A percentile compares a stretch with the other conserved stretches of the same genome.
Conservation (phyloP, 2,888 invertebrate species). For the Limnephilus marmoratus region DNA sequence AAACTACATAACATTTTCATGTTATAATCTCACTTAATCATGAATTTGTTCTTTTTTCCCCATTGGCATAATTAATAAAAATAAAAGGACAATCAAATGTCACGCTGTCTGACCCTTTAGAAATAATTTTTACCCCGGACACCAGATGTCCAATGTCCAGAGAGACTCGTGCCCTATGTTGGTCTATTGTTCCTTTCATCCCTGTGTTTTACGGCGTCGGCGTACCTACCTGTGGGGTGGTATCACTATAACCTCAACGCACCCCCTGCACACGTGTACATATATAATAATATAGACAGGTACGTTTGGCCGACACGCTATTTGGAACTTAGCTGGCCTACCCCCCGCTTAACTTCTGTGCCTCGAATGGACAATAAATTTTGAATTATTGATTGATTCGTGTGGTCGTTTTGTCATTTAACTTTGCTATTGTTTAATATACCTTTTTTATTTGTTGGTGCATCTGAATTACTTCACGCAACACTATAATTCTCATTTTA, state of each 20-base stretch:
- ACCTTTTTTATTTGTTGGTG: not conserved
- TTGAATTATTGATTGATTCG: not conserved
- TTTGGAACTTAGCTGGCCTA: not conserved
- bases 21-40: not conserved
- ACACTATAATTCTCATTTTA: not conserved
- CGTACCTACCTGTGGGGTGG: not conserved
- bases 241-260: not conserved
- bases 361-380: not conserved
- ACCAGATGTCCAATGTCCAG: constrained; percentile 11
- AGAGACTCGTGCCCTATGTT: not conserved
- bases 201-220: not conserved
- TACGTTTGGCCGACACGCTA: not conserved
- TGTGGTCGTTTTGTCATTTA: not conserved
- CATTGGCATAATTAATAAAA: not conserved
- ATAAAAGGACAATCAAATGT: not conserved
- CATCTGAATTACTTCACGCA: not conserved
- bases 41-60: not conserved
- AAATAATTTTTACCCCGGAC: not conserved
- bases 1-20: not conserved
- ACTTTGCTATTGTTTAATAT: not conserved
- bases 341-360: not conserved
- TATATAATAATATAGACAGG: not conserved
- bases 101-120: not conserved
- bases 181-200: not conserved
- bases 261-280: not conserved